Conservation (phyloP, 2,888 invertebrate genomes). For the Emmelina monodactyla region DNA sequence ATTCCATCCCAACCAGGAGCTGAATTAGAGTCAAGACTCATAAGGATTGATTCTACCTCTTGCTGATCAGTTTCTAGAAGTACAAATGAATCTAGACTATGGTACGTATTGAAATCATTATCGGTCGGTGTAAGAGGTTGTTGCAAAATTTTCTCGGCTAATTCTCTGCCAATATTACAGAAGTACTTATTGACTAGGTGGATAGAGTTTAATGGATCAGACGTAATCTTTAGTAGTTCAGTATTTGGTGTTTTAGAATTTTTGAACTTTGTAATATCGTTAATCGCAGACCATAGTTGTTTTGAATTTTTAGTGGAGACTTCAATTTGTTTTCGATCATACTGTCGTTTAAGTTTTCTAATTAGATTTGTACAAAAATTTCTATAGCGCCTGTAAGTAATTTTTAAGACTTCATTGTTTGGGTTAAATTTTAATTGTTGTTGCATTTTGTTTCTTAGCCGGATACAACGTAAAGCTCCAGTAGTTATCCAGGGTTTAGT, state of each 20-base stretch:
- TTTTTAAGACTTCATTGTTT: constrained; percentile 1
- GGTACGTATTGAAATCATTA: background rate
- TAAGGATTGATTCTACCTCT: background rate
- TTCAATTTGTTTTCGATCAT: background rate
- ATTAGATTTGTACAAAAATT: constrained; percentile 5
- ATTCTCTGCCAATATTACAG: background rate
- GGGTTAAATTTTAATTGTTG: background rate
- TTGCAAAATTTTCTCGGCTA: background rate
- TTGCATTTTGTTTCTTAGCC: constrained; percentile 2
- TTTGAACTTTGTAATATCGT: background rate
- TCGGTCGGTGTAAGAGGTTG: background rate
- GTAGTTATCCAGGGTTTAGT: constrained; percentile 4
- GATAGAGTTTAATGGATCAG: background rate
- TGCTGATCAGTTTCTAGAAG: background rate
- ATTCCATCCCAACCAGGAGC: background rate
- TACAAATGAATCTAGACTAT: background rate
- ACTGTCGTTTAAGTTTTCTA: constrained; percentile 1
- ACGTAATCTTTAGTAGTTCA: background rate
- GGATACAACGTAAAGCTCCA: background rate
- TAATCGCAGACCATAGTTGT: background rate
- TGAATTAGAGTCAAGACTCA: background rate
- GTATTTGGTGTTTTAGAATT: background rate
- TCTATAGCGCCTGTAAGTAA: constrained; percentile 3
- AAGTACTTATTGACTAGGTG: constrained; percentile 3
- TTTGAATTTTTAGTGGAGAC: background rate